phyloP scores from a whole-genome alignment of 2,797 vertebrate species.

The Synaphobranchus kaupii region DNA sequence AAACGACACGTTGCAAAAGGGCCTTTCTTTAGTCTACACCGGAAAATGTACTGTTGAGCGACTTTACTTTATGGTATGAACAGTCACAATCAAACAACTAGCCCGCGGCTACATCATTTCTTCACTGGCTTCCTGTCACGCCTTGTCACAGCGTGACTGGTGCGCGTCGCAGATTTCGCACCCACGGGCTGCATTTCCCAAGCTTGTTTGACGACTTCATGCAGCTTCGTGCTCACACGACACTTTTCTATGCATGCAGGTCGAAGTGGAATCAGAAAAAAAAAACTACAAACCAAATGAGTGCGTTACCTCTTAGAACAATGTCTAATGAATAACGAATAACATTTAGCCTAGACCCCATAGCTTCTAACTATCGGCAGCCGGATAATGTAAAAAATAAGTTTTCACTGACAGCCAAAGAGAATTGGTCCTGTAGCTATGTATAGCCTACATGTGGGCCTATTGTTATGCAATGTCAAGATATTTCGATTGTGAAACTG shows the following conservation, averaged over 20 bases:
- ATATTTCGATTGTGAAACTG: not conserved
- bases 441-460: not conserved
- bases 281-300: not conserved
- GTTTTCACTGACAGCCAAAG: not conserved
- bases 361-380: not conserved
- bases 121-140: slow-evolving; percentile 6
- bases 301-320: not conserved
- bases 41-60: not conserved
- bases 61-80: not conserved
- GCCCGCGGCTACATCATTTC: slow-evolving; percentile 1
- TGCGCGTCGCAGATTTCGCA: slow-evolving; percentile 12
- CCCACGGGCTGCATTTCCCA: not conserved
- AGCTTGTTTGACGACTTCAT: not conserved
- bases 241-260: not conserved
- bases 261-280: not conserved
- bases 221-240: not conserved
- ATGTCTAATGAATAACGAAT: not conserved
- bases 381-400: not conserved
- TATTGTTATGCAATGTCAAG: slow-evolving; percentile 11
- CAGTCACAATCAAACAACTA: not conserved
- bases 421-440: not conserved
- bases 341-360: not conserved
- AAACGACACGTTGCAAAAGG: not conserved
- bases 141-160: slow-evolving; percentile 3
- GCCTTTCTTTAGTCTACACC: not conserved